These are phyloP conservation scores for Melanogrammus aeglefinus DNA, from an alignment of 2,797 vertebrate genomes.

Conservation along the genomic window DNA sequence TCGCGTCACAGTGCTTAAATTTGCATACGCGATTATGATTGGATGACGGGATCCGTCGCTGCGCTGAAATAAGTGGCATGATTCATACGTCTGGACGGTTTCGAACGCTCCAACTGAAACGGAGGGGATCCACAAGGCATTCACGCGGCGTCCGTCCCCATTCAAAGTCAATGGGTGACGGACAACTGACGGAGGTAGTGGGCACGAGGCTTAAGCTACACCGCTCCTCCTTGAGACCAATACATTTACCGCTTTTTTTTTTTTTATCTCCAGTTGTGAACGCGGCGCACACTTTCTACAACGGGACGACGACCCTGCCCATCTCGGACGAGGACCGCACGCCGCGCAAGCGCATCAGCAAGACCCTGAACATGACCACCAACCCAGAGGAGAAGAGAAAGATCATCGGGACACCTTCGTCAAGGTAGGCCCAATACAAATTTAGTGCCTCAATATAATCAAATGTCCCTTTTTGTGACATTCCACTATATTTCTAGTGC, in stretches of 20 bases:
- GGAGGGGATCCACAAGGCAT: too few relatives aligned
- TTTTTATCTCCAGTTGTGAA: slow-evolving; percentile 83
- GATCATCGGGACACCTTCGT: slow-evolving; percentile 99
- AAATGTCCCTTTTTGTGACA: background rate
- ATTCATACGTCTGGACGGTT: too few relatives aligned
- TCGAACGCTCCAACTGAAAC: too few relatives aligned
- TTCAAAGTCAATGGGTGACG: too few relatives aligned
- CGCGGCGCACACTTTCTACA: slow-evolving; percentile 97
- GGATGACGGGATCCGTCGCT: too few relatives aligned
- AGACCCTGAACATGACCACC: slow-evolving; percentile 98
- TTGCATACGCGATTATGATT: too few relatives aligned
- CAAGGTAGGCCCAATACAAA: slow-evolving; percentile 74
- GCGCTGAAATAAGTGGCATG: too few relatives aligned
- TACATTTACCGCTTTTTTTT: background rate
- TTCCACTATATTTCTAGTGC: too few relatives aligned
- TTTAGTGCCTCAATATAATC: background rate
- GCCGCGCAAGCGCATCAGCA: slow-evolving; percentile 96
- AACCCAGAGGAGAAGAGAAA: slow-evolving; percentile 98
- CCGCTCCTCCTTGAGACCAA: background rate
- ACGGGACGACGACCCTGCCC: slow-evolving; percentile 95
- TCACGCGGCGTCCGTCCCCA: too few relatives aligned
- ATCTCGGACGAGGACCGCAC: slow-evolving; percentile 98
- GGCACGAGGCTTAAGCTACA: too few relatives aligned
- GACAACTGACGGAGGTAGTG: too few relatives aligned
- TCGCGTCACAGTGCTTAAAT: too few relatives aligned